Base-by-base conservation (phyloP, 2,888 invertebrate species). In the Dicyrtoma fusca region DNA sequence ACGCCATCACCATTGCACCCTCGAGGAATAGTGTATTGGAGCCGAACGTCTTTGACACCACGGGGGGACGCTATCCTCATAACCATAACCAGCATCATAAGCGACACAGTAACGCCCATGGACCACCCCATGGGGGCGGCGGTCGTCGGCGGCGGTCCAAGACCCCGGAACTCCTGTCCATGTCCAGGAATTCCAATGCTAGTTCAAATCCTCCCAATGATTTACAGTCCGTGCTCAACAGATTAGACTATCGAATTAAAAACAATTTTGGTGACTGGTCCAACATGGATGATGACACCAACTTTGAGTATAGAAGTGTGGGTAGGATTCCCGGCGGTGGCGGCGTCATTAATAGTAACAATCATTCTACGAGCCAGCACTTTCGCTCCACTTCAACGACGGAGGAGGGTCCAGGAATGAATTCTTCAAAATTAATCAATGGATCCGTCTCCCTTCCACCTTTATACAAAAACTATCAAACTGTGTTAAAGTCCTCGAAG, bases 201-300 rank as follows among this genome's bases (percentile, higher is more conserved):
- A 59, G 6, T 23, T 23, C 25, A 1, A 55, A 55, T 55, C 1
- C 5, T 59, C 57, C 26, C 1, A 34, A 8, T n/a, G 21, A 44
- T 44, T 51, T 71, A 21, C 73, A 76, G 44, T 73, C 74, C 44
- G 76, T 78, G 21, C 73, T 78, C 1, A 76, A 66, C 55, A 42
- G 73, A 49, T 71, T 78, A 45, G 78, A 78, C 21, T 42, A 73
- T 51, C 68, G 76, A n/a, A 78, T 78, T 13, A 69, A 69, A 19
- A 72, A 74, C 49, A 77, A 77, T 14, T 78, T 78, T 73, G 78
- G 78, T 17, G 78, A 78, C 49, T 78, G 78, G 78, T 69, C 71
- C 21, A 66, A 63, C 8, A 72, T 73, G 44, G 78, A 78, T 64
- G 76, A 74, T 26, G 74, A 69, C 17, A 21, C 5, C 1, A 71